These are phyloP conservation scores for Melanocharis versteri DNA, from an alignment of 2,113 vertebrate genomes.

Conservation along the genomic window DNA sequence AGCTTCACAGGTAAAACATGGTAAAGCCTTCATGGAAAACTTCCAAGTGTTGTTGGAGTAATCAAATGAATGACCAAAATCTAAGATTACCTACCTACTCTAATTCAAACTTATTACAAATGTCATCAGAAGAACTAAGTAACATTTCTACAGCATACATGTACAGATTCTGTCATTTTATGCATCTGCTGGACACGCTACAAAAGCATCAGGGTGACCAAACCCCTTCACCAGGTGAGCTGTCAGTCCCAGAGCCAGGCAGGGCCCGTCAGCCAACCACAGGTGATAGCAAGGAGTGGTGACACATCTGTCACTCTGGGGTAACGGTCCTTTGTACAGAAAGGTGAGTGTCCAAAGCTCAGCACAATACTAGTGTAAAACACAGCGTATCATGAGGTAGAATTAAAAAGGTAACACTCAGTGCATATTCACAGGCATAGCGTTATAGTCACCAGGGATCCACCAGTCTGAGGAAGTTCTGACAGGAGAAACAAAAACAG, in stretches of 20 bases:
- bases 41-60: neutral
- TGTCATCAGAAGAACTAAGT: neutral
- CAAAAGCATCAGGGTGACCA: neutral
- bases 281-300: neutral
- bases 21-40: neutral
- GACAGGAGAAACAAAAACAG: neutral
- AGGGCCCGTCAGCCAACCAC: neutral
- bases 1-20: neutral
- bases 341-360: neutral
- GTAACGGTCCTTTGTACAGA: neutral
- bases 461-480: neutral
- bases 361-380: conserved; percentile 41
- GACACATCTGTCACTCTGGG: neutral
- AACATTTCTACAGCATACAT: neutral
- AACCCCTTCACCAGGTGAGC: neutral
- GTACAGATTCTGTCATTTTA: neutral
- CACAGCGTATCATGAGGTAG: conserved; percentile 63
- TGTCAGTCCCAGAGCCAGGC: neutral
- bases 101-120: neutral
- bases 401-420: conserved; percentile 46
- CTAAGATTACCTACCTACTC: neutral
- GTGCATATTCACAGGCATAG: conserved; percentile 42
- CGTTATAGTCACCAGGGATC: neutral
- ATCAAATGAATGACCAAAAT: neutral
- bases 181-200: neutral